These are phyloP conservation scores for Intoshia linei DNA, from an alignment of 1,140 invertebrate species.

Conservation along the genomic window DNA sequence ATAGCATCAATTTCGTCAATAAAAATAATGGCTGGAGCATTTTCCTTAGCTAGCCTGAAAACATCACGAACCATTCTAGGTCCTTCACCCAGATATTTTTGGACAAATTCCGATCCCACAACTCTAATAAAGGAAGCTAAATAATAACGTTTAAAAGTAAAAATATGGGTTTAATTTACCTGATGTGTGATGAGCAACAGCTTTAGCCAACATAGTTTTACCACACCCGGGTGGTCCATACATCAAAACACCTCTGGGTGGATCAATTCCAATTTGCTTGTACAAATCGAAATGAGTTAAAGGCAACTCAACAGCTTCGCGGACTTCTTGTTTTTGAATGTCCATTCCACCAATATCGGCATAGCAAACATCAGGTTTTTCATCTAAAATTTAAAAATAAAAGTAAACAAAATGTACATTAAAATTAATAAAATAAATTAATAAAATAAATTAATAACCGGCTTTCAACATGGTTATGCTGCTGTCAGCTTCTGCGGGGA, in stretches of 20 bases:
- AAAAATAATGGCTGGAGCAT: slow-evolving; percentile 92
- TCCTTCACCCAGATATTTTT: slow-evolving; percentile 92
- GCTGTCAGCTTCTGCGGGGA: slow-evolving; percentile 85
- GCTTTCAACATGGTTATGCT: slow-evolving; percentile 76
- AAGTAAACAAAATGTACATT: neutral
- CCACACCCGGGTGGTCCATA: slow-evolving; percentile 52
- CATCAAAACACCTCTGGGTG: slow-evolving; percentile 81
- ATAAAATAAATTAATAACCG: slow-evolving; percentile 25
- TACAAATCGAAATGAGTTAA: slow-evolving; percentile 94
- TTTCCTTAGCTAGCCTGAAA: slow-evolving; percentile 87
- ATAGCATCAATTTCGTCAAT: slow-evolving; percentile 80
- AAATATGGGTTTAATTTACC: slow-evolving; percentile 24
- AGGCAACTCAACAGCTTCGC: slow-evolving; percentile 86
- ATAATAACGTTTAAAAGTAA: slow-evolving; percentile 11
- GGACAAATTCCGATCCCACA: slow-evolving; percentile 93
- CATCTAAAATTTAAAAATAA: slow-evolving; percentile 32
- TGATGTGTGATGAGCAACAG: slow-evolving; percentile 75
- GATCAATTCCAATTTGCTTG: slow-evolving; percentile 60
- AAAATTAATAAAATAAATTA: neutral
- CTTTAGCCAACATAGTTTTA: slow-evolving; percentile 81
- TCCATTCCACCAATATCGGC: slow-evolving; percentile 95
- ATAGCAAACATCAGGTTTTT: slow-evolving; percentile 86
- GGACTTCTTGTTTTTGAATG: slow-evolving; percentile 93
- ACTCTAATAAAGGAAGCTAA: slow-evolving; percentile 77
- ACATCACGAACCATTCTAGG: slow-evolving; percentile 96